Evolutionary conservation across 37 sponge, comb jelly and placozoan species (phyloP), one percentile per base, ranked within the genome.

Genomic region (Theonella swinhoei): DNA sequence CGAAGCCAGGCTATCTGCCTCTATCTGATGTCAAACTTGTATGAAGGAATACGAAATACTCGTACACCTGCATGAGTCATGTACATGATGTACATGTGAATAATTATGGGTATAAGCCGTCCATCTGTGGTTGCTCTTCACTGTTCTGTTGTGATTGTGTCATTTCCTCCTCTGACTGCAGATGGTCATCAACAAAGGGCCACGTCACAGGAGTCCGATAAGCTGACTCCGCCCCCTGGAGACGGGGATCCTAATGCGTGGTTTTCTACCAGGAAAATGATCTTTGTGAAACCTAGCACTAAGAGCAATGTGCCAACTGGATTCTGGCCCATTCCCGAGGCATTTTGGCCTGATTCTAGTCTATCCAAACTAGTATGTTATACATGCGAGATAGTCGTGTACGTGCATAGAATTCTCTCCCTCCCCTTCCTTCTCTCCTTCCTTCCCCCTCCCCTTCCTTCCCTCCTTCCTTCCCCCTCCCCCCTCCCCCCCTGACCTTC

Each of bases 281-380:
- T 97, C 33, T 97, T 82, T 74, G 98, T 97, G 17, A 90, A 87
- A 78, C 42, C 72, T 29, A 90, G 91, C 77, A 85, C 92, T 0
- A 92, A 92, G 68, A 92, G 88, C 9, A 91, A 76, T 34, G 40
- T 83, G 1, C 87, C 90, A 47, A 43, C 81, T 4, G 95, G 94
- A 1, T 95, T 96, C 87, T 99, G 99, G 99, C 99, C 99, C 24
- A 95, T 99, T 31, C 99, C 99, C 2, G 99, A 99, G 81, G 76
- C 87, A 5, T 99, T 91, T 70, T 98, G 96, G 96, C 93, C 95
- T 17, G 93, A 93, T 8, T 42, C 63, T 24, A 89, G 69, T 39
- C 73, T 70, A 22, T 72, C 64, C 28, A 64, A 62, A 72, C 81
- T 97, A 85, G 95, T 91, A 78, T 61, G 90, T 59, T 1, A 14